Evolutionary conservation across 2,888 invertebrate genomes (phyloP), one percentile per base, ranked within the genome.

Genomic region (Acleris holmiana): DNA sequence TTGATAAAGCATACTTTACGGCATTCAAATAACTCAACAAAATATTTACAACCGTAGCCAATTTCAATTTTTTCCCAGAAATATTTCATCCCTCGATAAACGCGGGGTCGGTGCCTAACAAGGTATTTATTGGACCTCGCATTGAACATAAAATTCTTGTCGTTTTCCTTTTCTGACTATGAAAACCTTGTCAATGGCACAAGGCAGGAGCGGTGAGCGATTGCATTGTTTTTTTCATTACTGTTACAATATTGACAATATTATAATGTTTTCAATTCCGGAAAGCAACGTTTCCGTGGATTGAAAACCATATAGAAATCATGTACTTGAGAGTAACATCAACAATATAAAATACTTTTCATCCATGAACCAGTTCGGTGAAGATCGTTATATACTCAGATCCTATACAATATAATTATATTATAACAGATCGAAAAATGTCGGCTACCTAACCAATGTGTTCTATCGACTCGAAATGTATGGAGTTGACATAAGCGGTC

Each of bases 81-180:
- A 66, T 67, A 70, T 68, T 70, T 62, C 61, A 66, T 66, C 61
- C 61, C 64, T 62, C 60, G 21, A 65, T 62, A 66, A 66, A 68
- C 66, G 63, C 69, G 67, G 71, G 73, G 70, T 67, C 69, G 72
- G 71, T 67, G 59, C 69, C 71, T 74, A 79, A 76, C 81, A 77
- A 79, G 77, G 76, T 76, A 82, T 80, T 82, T 82, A 83, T 83
- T 82, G 79, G 75, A 75, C 74, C 72, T 76, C 69, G 77, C 78
- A 79, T 80, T 74, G 73, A 74, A 78, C 76, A 77, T 75, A 77
- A 73, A 76, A 79, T 78, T 78, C 79, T 74, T 75, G 72, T 73
- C 64, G 64, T 75, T 75, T 80, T 76, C 76, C 77, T 44, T n/a
- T 73, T 76, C 66, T 51, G 67, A 68, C 76, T 76, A 77, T 77